Percentiles rank a stretch among this genome's conserved stretches.
Conservation (phyloP, 2,888 invertebrate genomes). For the Empis stercorea region DNA sequence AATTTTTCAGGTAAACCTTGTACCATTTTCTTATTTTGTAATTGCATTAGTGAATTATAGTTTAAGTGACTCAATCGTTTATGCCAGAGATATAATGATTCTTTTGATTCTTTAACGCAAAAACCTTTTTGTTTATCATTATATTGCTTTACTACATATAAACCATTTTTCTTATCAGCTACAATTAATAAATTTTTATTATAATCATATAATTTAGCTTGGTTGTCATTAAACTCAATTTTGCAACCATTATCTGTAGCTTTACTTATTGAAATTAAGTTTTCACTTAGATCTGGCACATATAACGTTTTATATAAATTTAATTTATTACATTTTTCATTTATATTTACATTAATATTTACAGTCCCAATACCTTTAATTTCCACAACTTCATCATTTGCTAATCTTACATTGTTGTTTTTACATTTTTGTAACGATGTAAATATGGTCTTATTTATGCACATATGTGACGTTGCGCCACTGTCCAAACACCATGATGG, state of each 20-base stretch:
- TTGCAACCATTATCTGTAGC: background rate
- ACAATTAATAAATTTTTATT: too few relatives aligned
- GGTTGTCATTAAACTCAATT: background rate
- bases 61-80: slow-evolving; percentile 7
- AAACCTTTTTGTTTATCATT: background rate
- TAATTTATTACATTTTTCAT: too few relatives aligned
- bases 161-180: too few relatives aligned
- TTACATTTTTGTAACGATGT: background rate
- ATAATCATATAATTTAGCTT: slow-evolving; percentile 3
- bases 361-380: too few relatives aligned
- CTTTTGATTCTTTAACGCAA: slow-evolving; percentile 1
- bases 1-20: slow-evolving; percentile 2
- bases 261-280: slow-evolving; percentile 6
- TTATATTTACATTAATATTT: too few relatives aligned
- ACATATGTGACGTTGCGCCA: too few relatives aligned
- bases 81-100: slow-evolving; percentile 3
- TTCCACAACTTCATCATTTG: background rate
- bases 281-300: slow-evolving; percentile 2
- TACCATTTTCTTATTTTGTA: slow-evolving; percentile 5
- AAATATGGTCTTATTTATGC: too few relatives aligned
- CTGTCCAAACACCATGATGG: too few relatives aligned
- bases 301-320: background rate
- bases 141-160: too few relatives aligned
- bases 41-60: slow-evolving; percentile 2
- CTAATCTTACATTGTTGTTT: slow-evolving; percentile 1